Conservation (phyloP, 2,797 vertebrate species). For the Eutrigla gurnardus region DNA sequence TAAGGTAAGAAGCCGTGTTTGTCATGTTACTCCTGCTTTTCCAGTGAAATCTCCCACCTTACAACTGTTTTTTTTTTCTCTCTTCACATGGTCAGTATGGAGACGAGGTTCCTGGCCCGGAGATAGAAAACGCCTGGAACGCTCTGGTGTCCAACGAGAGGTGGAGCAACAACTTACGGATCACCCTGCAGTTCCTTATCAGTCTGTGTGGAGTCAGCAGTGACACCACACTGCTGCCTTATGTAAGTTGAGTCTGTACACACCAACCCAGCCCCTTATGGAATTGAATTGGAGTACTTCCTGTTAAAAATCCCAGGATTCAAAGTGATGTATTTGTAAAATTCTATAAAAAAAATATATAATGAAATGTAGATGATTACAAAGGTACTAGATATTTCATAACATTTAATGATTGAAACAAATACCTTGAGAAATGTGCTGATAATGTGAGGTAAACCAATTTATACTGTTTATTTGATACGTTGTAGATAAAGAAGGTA, state of each 20-base stretch:
- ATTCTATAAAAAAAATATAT: neutral
- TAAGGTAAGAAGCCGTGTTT: conserved; percentile 84
- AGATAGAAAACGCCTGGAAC: conserved; percentile 99
- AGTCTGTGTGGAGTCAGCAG: conserved; percentile 98
- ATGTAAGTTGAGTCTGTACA: conserved; percentile 83
- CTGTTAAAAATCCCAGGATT: neutral
- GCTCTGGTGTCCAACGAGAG: conserved; percentile 97
- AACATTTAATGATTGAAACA: neutral
- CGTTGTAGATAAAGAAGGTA: conserved; percentile 96
- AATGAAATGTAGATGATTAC: neutral
- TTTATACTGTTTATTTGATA: neutral
- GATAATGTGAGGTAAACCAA: neutral
- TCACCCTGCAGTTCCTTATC: conserved; percentile 96
- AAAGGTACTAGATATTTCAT: neutral
- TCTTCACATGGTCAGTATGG: conserved; percentile 86
- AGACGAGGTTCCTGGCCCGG: conserved; percentile 96
- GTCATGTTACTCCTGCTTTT: neutral
- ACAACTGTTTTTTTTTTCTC: conserved; percentile 16
- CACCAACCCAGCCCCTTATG: neutral
- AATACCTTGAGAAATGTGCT: neutral
- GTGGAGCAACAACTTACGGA: conserved; percentile 97
- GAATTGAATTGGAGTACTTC: neutral
- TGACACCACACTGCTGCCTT: conserved; percentile 93
- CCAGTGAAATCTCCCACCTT: neutral
- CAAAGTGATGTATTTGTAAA: conserved; percentile 1